Conservation (phyloP, 2,797 vertebrate genomes). For the Sibirionetta formosa region DNA sequence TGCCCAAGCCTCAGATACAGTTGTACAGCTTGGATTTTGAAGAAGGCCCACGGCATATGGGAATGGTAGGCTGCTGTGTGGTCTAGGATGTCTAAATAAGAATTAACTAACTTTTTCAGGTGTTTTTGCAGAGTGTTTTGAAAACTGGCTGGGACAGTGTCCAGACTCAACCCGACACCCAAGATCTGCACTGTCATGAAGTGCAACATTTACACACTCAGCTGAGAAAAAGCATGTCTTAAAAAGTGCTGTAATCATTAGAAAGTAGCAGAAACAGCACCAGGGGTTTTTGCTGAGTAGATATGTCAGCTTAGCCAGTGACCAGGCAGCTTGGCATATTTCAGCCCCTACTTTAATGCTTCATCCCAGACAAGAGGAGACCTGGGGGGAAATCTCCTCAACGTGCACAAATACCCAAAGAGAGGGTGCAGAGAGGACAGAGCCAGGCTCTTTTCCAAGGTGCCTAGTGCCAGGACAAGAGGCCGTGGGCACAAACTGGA, state of each 20-base stretch:
- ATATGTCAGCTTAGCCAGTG: neutral
- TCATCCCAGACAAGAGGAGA: fast-evolving
- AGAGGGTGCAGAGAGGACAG: neutral
- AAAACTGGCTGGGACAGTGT: neutral
- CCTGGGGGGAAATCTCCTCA: neutral
- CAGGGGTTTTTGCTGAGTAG: neutral
- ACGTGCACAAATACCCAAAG: neutral
- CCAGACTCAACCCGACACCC: neutral
- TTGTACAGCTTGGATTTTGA: neutral
- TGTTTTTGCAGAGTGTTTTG: neutral
- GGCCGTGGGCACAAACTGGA: neutral
- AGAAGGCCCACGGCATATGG: neutral
- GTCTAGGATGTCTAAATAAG: neutral
- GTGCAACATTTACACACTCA: neutral
- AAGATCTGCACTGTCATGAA: neutral
- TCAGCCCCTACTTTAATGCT: neutral
- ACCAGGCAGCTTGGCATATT: neutral
- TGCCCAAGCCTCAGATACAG: neutral
- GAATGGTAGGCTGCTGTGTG: neutral
- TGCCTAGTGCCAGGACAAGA: neutral
- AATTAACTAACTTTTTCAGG: neutral
- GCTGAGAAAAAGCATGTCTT: neutral
- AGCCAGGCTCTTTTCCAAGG: neutral
- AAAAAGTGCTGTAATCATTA: neutral
- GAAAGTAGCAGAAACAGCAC: neutral